Evolutionary conservation across 53 echinoderm and acorn worm genomes (phyloP).

Genomic region (Henricia sp.): DNA sequence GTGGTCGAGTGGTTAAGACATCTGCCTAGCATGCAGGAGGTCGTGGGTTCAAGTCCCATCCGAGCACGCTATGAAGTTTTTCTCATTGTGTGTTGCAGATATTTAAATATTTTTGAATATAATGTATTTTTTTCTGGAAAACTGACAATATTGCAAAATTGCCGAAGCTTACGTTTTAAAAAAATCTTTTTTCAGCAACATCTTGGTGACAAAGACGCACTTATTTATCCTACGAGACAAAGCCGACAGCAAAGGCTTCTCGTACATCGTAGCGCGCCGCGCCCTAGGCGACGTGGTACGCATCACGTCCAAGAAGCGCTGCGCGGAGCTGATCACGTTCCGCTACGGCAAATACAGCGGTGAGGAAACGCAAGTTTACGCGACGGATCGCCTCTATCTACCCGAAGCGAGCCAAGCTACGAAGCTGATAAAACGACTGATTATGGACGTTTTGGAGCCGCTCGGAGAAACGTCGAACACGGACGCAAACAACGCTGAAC

Average conservation of each 20-base stretch:
- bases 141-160: too few relatives aligned
- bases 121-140: too few relatives aligned
- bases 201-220: conserved; percentile 83
- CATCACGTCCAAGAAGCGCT: conserved; percentile 97
- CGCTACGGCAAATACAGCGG: conserved; percentile 86
- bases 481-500: neutral
- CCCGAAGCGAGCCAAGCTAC: conserved; percentile 91
- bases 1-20: too few relatives aligned
- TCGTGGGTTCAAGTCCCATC: too few relatives aligned
- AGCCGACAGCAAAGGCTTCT: conserved; percentile 77
- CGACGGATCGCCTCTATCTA: conserved; percentile 81
- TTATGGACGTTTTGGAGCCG: conserved; percentile 49
- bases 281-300: conserved; percentile 85
- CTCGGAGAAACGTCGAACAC: too few relatives aligned
- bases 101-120: too few relatives aligned
- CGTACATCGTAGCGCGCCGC: conserved; percentile 90
- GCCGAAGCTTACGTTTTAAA: too few relatives aligned
- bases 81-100: too few relatives aligned
- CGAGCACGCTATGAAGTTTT: too few relatives aligned
- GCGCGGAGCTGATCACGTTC: conserved; percentile 97
- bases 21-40: too few relatives aligned
- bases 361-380: conserved; percentile 76
- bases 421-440: conserved; percentile 80
- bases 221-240: conserved; percentile 88
- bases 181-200: too few relatives aligned